Conservation (phyloP, 2,113 vertebrate species). For the Theropithecus gelada region DNA sequence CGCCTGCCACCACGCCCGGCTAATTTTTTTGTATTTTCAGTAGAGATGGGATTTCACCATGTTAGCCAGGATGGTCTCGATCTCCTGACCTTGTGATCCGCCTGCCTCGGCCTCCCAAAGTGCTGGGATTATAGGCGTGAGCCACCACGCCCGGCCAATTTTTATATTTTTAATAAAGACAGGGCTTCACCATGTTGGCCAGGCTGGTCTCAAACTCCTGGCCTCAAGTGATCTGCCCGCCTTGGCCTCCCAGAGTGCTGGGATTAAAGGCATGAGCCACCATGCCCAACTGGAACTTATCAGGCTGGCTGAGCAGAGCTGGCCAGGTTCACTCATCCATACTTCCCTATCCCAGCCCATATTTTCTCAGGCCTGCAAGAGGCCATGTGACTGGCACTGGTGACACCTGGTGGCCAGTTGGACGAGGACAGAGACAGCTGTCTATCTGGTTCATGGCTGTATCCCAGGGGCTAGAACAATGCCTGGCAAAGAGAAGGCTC, state of each 20-base stretch:
- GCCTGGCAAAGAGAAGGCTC: background rate
- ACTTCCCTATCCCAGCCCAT: background rate
- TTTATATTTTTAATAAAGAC: background rate
- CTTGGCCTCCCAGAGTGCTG: no score
- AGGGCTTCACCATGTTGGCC: background rate
- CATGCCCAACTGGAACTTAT: background rate
- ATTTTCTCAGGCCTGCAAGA: background rate
- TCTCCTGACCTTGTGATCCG: no score
- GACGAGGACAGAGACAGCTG: background rate
- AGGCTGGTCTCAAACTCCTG: background rate
- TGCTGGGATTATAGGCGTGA: no score
- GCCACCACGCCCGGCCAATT: background rate
- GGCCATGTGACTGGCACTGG: conserved; percentile 42
- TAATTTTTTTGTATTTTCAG: no score
- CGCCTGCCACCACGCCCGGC: no score
- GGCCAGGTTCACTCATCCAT: background rate
- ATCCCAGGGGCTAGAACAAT: background rate
- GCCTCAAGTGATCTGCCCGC: no score
- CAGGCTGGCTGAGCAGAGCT: background rate
- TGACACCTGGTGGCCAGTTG: conserved; percentile 72
- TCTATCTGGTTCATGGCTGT: background rate
- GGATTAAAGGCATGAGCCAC: no score
- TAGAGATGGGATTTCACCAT: no score
- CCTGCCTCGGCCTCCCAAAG: no score
- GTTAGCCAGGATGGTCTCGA: no score